phyloP scores from a whole-genome alignment of 2,797 vertebrate species.

The Argentina silus region DNA sequence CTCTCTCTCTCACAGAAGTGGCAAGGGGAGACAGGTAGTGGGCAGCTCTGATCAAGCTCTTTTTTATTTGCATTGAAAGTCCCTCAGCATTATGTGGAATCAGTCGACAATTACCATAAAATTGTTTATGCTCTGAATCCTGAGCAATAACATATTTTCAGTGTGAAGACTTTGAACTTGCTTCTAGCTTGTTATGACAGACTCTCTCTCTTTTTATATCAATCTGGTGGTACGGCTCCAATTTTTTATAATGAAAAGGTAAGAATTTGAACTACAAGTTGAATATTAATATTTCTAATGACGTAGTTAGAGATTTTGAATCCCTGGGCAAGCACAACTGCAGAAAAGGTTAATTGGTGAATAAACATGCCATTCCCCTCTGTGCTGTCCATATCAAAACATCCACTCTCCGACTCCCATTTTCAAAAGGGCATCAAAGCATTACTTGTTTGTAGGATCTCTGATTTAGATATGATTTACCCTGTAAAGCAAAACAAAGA shows the following conservation, averaged over 20 bases:
- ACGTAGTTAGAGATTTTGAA: not conserved
- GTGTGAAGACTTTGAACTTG: too few relatives aligned
- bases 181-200: too few relatives aligned
- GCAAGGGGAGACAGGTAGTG: not conserved
- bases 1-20: not conserved
- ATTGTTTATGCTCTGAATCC: too few relatives aligned
- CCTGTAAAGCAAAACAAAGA: slow-evolving; percentile 18
- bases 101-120: too few relatives aligned
- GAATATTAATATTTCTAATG: too few relatives aligned
- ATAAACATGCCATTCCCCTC: not conserved
- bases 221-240: too few relatives aligned
- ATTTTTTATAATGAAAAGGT: too few relatives aligned
- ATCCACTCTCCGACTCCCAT: slow-evolving; percentile 1
- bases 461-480: slow-evolving; percentile 12
- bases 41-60: not conserved
- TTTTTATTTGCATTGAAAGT: too few relatives aligned
- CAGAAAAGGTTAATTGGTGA: not conserved
- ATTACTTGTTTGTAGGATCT: not conserved
- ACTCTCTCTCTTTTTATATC: too few relatives aligned
- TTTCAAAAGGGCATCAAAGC: slow-evolving; percentile 13
- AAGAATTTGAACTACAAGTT: too few relatives aligned
- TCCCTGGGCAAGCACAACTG: not conserved
- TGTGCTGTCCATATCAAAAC: not conserved
- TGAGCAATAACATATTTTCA: too few relatives aligned
- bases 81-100: too few relatives aligned